Evolutionary conservation across 1,140 invertebrate species (phyloP).

Genomic region (Diuraphis noxia): DNA sequence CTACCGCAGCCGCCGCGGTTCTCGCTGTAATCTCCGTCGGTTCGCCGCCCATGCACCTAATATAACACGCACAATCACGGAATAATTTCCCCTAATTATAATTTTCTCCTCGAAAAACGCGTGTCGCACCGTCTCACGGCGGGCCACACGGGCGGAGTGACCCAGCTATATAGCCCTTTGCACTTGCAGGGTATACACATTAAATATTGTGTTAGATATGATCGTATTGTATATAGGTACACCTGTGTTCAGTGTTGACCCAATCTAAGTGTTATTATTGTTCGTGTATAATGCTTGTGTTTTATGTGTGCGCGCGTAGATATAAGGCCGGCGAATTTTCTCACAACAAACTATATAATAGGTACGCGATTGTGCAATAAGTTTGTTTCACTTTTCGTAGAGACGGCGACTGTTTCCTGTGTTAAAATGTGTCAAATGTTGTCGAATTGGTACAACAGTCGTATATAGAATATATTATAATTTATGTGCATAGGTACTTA

Average conservation of each 20-base stretch:
- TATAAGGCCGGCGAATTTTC: neutral
- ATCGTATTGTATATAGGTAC: no score
- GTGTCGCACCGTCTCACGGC: neutral
- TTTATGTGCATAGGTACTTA: no score
- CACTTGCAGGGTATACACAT: no score
- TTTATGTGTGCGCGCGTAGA: neutral
- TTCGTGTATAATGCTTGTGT: neutral
- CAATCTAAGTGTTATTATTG: neutral
- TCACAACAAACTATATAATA: no score
- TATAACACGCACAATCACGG: neutral
- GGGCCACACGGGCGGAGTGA: neutral
- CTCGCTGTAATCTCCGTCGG: neutral
- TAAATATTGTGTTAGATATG: no score
- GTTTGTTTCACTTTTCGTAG: neutral
- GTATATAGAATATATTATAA: no score
- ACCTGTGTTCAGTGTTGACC: neutral
- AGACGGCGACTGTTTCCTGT: no score
- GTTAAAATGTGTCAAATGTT: no score
- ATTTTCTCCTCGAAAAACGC: neutral
- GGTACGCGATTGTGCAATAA: neutral
- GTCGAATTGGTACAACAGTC: no score
- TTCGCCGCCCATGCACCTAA: neutral
- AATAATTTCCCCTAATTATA: constrained; percentile 5
- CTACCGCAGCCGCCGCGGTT: neutral
- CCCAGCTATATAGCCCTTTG: neutral